Conservation (phyloP, 2,888 invertebrate genomes). For the Trissonchulus sp. region DNA sequence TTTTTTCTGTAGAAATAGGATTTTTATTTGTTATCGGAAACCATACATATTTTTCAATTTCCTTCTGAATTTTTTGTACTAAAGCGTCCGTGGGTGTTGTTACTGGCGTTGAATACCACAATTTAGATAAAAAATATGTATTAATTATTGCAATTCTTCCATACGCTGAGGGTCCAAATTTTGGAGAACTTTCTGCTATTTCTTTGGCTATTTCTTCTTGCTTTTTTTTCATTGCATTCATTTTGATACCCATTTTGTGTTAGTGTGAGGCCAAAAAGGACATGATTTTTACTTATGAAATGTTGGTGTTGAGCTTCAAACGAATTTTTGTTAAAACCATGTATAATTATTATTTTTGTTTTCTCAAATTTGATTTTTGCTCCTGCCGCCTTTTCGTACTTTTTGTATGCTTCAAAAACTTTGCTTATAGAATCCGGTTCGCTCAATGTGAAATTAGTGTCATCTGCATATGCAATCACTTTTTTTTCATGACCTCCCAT, state of each 20-base stretch:
- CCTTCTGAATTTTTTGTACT: background rate
- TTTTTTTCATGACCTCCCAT: background rate
- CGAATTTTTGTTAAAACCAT: too few relatives aligned
- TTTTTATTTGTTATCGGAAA: background rate
- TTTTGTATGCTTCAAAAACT: background rate
- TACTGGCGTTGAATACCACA: background rate
- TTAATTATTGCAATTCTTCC: background rate
- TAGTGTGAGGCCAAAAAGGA: too few relatives aligned
- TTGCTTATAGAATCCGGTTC: background rate
- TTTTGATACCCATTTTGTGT: too few relatives aligned
- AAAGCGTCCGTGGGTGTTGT: background rate
- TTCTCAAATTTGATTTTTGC: background rate
- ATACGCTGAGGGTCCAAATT: background rate
- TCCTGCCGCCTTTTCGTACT: conserved; percentile 6
- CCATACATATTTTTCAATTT: background rate
- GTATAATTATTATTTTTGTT: too few relatives aligned
- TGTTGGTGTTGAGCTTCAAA: too few relatives aligned
- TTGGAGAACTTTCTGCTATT: background rate
- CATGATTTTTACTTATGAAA: too few relatives aligned
- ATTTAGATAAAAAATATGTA: background rate
- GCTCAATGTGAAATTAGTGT: background rate
- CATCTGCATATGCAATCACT: conserved; percentile 20
- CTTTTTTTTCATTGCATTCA: too few relatives aligned
- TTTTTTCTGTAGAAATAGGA: background rate
- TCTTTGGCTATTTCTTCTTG: background rate